Base-by-base conservation (phyloP, 2,113 vertebrate species). In the Bufo bufo region DNA sequence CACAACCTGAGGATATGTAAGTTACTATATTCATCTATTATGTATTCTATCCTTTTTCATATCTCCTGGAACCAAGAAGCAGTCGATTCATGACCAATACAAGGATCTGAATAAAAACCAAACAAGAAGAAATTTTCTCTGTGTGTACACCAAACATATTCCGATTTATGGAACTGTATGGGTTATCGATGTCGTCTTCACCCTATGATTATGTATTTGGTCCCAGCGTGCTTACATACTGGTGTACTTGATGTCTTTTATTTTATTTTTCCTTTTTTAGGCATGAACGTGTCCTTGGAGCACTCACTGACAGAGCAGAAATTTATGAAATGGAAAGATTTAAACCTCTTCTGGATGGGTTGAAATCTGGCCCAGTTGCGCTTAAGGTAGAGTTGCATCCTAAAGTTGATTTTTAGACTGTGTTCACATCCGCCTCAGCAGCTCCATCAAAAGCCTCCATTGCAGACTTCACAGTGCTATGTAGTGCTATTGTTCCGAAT, bases 281-380 rank as follows among this genome's bases (percentile, higher is more conserved):
- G 87, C 94, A 97, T 89, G 97, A 97, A 90, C 95, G 95, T 33
- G 97, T 97, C 90, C 92, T 98, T 90, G 97, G 95, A 90, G 96
- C 96, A 1, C 93, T 98, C 86, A 97, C 97, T 49, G 96, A 96
- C 77, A 94, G 96, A 92, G 96, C 95, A 63, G 97, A 97, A 86
- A 96, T 94, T 92, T 94, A 90, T 65, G 96, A 97, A 2, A 91
- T 95, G 49, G 97, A 98, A 90, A 94, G 95, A 88, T 98, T 98
- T 90, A 96, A 97, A 90, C 95, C 96, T 19, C 92, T 98, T 12
- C 85, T 98, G 47, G 89, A 94, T 83, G 97, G 96, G 81, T 94
- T 98, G 93, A 94, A 90, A 78, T 90, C 85, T 77, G 95, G 89
- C 7, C 94, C 93, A 10, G 93, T 97, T 84, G 93, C 95, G 83